phyloP scores from a whole-genome alignment of 2,113 vertebrate genomes.

The Sylvietta virens region DNA sequence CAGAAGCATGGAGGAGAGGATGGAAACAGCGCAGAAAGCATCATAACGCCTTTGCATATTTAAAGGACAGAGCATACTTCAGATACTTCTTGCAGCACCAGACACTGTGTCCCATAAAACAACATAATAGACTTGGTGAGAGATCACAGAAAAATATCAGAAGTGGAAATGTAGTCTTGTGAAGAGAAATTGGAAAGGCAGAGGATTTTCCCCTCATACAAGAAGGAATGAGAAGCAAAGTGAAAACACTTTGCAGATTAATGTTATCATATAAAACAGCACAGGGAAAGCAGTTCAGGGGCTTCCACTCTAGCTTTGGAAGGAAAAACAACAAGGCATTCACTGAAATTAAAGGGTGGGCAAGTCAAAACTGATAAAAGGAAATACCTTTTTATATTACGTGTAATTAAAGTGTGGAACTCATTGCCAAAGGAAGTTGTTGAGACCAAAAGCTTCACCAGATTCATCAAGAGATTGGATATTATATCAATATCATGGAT shows the following conservation, averaged over 20 bases:
- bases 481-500: conserved; percentile 54
- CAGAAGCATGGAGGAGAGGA: neutral
- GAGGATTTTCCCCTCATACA: neutral
- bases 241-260: neutral
- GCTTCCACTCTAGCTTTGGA: neutral
- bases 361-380: conserved; percentile 61
- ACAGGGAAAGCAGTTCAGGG: neutral
- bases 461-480: conserved; percentile 44
- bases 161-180: neutral
- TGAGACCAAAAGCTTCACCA: conserved; percentile 39
- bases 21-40: neutral
- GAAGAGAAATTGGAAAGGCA: neutral
- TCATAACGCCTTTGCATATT: neutral
- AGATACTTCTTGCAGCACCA: neutral
- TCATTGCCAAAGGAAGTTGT: conserved; percentile 56
- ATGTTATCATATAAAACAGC: neutral
- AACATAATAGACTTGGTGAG: neutral
- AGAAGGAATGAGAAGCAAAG: neutral
- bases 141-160: conserved; percentile 11
- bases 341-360: conserved; percentile 34
- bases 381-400: conserved; percentile 61
- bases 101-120: neutral
- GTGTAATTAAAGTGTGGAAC: conserved; percentile 38
- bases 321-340: conserved; percentile 22
- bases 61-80: neutral